Conservation (phyloP, 2,797 vertebrate genomes). For the Amniataba percoides region DNA sequence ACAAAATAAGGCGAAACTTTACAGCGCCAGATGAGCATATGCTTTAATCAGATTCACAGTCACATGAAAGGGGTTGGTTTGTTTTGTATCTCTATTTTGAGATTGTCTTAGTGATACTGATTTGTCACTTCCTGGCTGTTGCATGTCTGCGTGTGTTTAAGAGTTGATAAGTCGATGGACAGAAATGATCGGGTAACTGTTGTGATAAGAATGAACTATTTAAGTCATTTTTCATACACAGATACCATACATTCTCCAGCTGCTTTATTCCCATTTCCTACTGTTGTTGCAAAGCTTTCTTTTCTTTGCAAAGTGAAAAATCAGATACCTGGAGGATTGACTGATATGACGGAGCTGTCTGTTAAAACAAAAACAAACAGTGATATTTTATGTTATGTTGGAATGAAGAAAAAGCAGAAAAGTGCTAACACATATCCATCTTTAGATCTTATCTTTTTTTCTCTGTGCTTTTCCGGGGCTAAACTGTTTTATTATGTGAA, state of each 20-base stretch:
- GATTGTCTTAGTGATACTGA: not conserved
- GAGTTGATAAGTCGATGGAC: not conserved
- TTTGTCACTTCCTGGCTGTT: not conserved
- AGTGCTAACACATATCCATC: not conserved
- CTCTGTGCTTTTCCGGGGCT: not conserved
- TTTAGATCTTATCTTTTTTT: not conserved
- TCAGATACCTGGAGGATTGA: not conserved
- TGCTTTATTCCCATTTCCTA: not conserved
- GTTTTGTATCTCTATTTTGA: not conserved
- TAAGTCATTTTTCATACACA: not conserved
- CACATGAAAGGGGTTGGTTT: not conserved
- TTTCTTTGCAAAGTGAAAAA: not conserved
- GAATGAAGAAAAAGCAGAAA: not conserved
- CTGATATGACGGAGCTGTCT: not conserved
- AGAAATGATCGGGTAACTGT: not conserved
- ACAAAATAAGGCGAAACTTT: not conserved
- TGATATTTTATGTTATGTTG: not conserved
- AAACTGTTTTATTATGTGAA: constrained; percentile 10
- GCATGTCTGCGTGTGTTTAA: not conserved
- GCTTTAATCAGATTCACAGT: not conserved
- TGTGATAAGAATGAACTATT: not conserved
- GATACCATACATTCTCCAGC: not conserved
- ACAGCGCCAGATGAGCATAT: not conserved
- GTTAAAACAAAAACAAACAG: not conserved
- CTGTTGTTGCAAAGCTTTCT: not conserved